Conservation (phyloP, 2,888 invertebrate species). For the Bombylius discolor region DNA sequence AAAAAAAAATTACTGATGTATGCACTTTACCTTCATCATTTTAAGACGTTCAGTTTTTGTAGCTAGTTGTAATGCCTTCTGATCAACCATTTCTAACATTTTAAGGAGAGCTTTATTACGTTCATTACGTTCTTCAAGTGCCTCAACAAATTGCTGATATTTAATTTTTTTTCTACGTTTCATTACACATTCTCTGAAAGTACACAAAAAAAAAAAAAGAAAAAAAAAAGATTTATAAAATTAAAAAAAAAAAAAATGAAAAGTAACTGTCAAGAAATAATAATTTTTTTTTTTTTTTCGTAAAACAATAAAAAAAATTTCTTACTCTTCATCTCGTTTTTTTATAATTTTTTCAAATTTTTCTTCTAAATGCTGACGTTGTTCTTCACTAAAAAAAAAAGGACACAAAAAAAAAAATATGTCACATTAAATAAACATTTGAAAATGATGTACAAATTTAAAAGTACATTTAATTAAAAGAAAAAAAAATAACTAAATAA, state of each 20-base stretch:
- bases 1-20: not conserved
- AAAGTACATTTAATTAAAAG: slow-evolving; percentile 4
- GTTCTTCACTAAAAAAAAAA: slow-evolving; percentile 37
- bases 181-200: slow-evolving; percentile 26
- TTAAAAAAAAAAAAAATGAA: not conserved
- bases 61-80: slow-evolving; percentile 41
- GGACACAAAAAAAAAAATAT: not conserved
- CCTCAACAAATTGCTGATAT: slow-evolving; percentile 40
- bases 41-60: slow-evolving; percentile 47
- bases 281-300: not conserved
- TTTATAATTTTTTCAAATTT: slow-evolving; percentile 42
- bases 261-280: not conserved
- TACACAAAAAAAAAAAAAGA: slow-evolving; percentile 9
- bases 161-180: slow-evolving; percentile 28
- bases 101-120: slow-evolving; percentile 45
- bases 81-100: slow-evolving; percentile 45
- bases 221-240: not conserved
- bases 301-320: slow-evolving; percentile 16
- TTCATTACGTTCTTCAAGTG: slow-evolving; percentile 44
- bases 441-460: slow-evolving; percentile 3
- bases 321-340: slow-evolving; percentile 41
- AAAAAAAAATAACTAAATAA: slow-evolving; percentile 7
- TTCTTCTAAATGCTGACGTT: slow-evolving; percentile 41
- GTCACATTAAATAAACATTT: not conserved
- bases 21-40: slow-evolving; percentile 38